A percentile compares a stretch with the other conserved stretches of the same genome.
phyloP scores from a whole-genome alignment of 2,888 invertebrate species.

The Dryobotodes eremita region DNA sequence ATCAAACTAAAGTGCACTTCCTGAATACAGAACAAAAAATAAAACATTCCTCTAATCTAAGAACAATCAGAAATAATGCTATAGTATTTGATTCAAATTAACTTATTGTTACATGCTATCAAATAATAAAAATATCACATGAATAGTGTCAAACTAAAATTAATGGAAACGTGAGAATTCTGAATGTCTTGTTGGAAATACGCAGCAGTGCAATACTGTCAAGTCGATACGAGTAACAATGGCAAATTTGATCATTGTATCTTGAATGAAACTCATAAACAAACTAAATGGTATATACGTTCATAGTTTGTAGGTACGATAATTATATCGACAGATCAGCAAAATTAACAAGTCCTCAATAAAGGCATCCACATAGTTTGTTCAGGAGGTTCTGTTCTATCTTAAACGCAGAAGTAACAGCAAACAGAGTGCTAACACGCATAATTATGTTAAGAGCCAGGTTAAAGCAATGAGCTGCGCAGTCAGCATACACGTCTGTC shows the following conservation, averaged over 20 bases:
- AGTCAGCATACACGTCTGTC: not conserved
- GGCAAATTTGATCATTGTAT: conserved; percentile 4
- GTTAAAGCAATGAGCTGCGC: not conserved
- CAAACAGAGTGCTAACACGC: conserved; percentile 31
- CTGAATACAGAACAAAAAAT: conserved; percentile 65
- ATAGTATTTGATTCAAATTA: conserved; percentile 58
- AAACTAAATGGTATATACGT: conserved; percentile 12
- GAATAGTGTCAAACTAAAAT: conserved; percentile 65
- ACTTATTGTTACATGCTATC: conserved; percentile 55
- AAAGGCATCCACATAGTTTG: conserved; percentile 5
- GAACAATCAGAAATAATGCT: conserved; percentile 52
- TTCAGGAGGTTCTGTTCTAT: conserved; percentile 13
- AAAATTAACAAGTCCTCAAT: conserved; percentile 8
- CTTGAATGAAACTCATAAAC: conserved; percentile 12
- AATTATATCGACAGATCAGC: conserved; percentile 1
- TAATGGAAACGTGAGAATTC: conserved; percentile 62
- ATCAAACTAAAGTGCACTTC: conserved; percentile 64
- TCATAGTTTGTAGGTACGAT: not conserved
- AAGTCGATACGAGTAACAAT: conserved; percentile 8
- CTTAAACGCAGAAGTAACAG: conserved; percentile 18
- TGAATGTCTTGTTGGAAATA: conserved; percentile 40
- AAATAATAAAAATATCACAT: conserved; percentile 71
- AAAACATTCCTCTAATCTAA: conserved; percentile 55
- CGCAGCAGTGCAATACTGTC: conserved; percentile 41
- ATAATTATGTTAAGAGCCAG: not conserved